Evolutionary conservation across 2,797 vertebrate genomes (phyloP).

Genomic region (Prionace glauca): DNA sequence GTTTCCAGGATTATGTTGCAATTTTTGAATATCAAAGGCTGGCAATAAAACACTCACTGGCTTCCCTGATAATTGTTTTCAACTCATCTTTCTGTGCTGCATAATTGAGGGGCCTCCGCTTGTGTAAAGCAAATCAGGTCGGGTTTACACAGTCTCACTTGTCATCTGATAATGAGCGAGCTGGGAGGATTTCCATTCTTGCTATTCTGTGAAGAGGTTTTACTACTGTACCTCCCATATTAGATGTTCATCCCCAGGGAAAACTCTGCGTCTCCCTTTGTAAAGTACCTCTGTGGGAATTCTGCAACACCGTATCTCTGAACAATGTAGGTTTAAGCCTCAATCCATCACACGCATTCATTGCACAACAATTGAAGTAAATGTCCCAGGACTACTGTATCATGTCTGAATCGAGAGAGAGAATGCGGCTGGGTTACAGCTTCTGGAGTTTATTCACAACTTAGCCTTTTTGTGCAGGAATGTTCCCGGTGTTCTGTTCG

Average conservation of each 20-base stretch:
- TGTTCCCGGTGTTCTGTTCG: conserved; percentile 16
- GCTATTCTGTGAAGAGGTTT: conserved; percentile 21
- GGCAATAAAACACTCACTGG: conserved; percentile 30
- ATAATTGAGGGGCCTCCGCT: conserved; percentile 17
- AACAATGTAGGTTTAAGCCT: conserved; percentile 29
- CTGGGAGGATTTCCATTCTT: conserved; percentile 27
- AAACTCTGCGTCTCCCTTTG: conserved; percentile 36
- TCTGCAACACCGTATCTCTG: background rate
- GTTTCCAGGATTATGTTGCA: conserved; percentile 36
- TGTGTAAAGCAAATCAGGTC: background rate
- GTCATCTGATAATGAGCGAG: conserved; percentile 30
- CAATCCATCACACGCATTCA: conserved; percentile 33
- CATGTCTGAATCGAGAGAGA: background rate
- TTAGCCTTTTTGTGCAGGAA: conserved; percentile 15
- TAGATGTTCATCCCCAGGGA: conserved; percentile 39
- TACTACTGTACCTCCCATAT: conserved; percentile 37
- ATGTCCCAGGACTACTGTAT: conserved; percentile 28
- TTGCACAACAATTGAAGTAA: conserved; percentile 28
- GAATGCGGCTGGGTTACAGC: conserved; percentile 9
- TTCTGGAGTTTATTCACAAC: conserved; percentile 1
- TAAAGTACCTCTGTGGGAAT: conserved; percentile 42
- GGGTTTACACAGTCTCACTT: conserved; percentile 35
- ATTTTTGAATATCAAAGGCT: conserved; percentile 36
- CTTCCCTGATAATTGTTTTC: conserved; percentile 30
- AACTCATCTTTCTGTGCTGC: conserved; percentile 13